Evolutionary conservation across 64 coral and sea anemone genomes (phyloP), one percentile per base, ranked within the genome.

Genomic region (Pocillopora verrucosa): DNA sequence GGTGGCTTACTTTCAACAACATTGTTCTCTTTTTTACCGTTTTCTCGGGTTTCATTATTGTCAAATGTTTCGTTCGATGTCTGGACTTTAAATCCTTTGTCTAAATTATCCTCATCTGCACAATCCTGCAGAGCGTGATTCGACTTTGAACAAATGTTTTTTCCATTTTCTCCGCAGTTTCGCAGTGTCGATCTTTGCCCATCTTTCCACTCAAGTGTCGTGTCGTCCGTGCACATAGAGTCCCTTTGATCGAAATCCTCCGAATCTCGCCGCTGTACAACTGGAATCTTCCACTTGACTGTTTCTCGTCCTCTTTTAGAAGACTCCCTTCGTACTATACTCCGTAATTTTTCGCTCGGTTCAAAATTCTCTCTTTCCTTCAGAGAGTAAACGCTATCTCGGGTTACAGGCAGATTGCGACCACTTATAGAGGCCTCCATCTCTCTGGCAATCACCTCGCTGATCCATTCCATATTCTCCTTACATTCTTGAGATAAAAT

Each of bases 361-460:
- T 96, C 91, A 13, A 74, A 93, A 82, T 83, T 96, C 30, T 89
- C 91, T 41, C 93, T 96, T 36, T 96, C 94, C 34, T 88, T 96
- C 7, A 77, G 87, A 1, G 90, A 87, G 60, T 87, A 92, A 7
- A 92, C 19, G 15, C 83, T 92, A 36, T 92, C 75, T 14, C 90
- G 35, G 12, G 79, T 87, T 7, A 76, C 67, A 15, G 91, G 68
- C 76, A 89, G 68, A 56, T 16, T 37, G 16, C 87, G 20, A 19
- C 62, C 72, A 34, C 91, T 72, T 35, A n/a, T 45, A 6, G 94
- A 89, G 0, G 83, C 16, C 59, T 93, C 94, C 45, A 96, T 70
- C 65, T 96, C 90, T 63, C 83, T 82, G 19, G 89, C 92, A 25
- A 96, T 59, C 14, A 96, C 73, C 16, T 81, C 94, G 34, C 92